Conservation (phyloP, 2,888 invertebrate species). For the Trachelus tabidus region DNA sequence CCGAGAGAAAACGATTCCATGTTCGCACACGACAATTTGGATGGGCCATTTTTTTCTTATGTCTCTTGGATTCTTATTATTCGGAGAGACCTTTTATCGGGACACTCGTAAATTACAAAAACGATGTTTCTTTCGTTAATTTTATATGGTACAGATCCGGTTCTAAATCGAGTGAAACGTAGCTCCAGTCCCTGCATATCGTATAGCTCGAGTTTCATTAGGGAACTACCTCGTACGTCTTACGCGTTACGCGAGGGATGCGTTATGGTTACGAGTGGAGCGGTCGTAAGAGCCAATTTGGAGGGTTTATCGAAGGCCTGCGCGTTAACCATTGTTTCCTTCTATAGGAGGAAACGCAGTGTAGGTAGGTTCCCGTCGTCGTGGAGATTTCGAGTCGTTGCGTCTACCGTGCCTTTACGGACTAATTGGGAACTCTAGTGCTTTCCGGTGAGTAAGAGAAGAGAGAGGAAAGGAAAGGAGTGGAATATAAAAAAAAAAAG, state of each 20-base stretch:
- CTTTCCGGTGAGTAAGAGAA: slow-evolving; percentile 22
- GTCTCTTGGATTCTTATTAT: not conserved
- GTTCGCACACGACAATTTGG: not conserved
- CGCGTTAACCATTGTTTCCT: slow-evolving; percentile 4
- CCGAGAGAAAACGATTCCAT: not conserved
- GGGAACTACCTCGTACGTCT: not conserved
- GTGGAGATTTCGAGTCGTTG: slow-evolving; percentile 1
- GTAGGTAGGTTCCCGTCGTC: not conserved
- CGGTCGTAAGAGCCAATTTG: slow-evolving; percentile 32
- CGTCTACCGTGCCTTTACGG: slow-evolving; percentile 16
- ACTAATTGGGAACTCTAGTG: slow-evolving; percentile 32
- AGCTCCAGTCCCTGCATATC: not conserved
- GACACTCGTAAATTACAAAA: not conserved
- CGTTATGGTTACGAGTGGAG: slow-evolving; percentile 39
- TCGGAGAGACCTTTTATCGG: not conserved
- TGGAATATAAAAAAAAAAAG: not conserved
- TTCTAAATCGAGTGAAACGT: not conserved
- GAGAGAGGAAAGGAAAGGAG: not conserved
- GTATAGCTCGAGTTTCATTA: not conserved
- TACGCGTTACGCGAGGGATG: slow-evolving; percentile 20
- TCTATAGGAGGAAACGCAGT: not conserved
- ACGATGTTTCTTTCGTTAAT: not conserved
- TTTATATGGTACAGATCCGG: not conserved
- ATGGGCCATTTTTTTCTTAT: not conserved
- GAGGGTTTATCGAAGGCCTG: slow-evolving; percentile 21